phyloP scores from a whole-genome alignment of 2,797 vertebrate genomes.

The Myotis planiceps region DNA sequence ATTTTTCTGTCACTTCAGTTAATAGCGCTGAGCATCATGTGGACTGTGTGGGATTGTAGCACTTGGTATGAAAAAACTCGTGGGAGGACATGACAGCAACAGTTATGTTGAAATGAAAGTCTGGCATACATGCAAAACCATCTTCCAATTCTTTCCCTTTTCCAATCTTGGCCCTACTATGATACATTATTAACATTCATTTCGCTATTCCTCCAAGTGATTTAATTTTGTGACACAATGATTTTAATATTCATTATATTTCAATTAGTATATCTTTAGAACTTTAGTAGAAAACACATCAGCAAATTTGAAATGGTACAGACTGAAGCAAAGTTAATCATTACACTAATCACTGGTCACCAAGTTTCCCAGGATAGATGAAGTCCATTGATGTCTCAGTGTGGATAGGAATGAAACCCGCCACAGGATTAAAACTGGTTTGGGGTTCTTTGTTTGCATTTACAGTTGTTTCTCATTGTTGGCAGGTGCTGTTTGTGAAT shows the following conservation, averaged over 20 bases:
- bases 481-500: not conserved
- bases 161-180: conserved; percentile 56
- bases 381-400: not conserved
- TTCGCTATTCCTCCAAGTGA: conserved; percentile 45
- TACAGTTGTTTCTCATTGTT: conserved; percentile 12
- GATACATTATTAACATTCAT: conserved; percentile 58
- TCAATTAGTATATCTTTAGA: conserved; percentile 12
- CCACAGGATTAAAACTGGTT: not conserved
- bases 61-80: conserved; percentile 63
- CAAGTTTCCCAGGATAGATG: not conserved
- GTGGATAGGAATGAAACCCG: not conserved
- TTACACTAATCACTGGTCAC: not conserved
- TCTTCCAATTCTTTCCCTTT: conserved; percentile 54
- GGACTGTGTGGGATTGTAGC: conserved; percentile 69
- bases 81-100: conserved; percentile 71
- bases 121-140: conserved; percentile 48
- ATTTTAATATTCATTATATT: conserved; percentile 43
- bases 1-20: conserved; percentile 65
- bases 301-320: not conserved
- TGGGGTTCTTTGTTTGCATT: not conserved
- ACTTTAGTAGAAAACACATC: conserved; percentile 7
- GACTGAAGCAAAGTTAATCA: not conserved
- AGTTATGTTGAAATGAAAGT: conserved; percentile 62
- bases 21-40: conserved; percentile 65
- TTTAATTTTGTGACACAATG: conserved; percentile 59